Conservation (phyloP, 2,113 vertebrate species). For the Scopus umbretta region DNA sequence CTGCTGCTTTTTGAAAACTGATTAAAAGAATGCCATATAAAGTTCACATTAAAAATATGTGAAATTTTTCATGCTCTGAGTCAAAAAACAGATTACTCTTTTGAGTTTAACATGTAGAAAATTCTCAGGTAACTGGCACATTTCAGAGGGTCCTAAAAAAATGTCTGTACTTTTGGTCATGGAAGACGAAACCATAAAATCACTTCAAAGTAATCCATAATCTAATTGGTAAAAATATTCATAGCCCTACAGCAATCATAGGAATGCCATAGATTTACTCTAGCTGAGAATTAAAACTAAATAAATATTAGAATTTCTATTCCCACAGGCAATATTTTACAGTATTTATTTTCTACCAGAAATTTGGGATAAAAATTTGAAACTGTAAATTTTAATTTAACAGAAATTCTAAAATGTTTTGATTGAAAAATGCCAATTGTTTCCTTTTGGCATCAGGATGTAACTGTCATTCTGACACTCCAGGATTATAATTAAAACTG, state of each 20-base stretch:
- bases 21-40: background rate
- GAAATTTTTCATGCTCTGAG: background rate
- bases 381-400: background rate
- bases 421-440: background rate
- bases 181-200: background rate
- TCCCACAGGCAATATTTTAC: too few species aligned
- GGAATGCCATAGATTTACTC: background rate
- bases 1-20: background rate
- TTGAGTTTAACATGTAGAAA: background rate
- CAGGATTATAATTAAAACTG: background rate
- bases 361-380: background rate
- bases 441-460: background rate
- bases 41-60: background rate
- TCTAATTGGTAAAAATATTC: background rate
- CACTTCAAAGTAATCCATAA: background rate
- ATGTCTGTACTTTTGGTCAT: rapidly evolving
- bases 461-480: background rate
- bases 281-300: too few species aligned
- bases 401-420: background rate
- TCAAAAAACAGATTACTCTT: background rate
- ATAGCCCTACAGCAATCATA: background rate
- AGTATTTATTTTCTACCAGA: too few species aligned
- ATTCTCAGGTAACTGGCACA: background rate
- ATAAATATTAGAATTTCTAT: too few species aligned
- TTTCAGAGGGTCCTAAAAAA: background rate